A percentile compares a stretch with the other conserved stretches of the same genome.
Evolutionary conservation across 2,888 invertebrate species (phyloP).

Genomic region (Malacosoma neustria): DNA sequence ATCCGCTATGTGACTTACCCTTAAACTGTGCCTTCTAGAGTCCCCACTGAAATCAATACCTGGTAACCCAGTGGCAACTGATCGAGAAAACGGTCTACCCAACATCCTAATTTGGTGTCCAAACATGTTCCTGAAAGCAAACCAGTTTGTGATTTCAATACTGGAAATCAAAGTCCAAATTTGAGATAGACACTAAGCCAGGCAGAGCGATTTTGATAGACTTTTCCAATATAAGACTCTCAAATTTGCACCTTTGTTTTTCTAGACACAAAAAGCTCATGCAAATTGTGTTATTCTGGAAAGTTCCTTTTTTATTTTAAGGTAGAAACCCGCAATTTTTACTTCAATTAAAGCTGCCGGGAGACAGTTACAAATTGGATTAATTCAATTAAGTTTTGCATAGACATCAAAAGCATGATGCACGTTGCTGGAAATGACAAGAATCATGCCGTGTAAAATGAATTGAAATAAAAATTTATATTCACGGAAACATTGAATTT

Average conservation of each 20-base stretch:
- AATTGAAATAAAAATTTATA: constrained; percentile 36
- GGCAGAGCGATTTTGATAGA: constrained; percentile 41
- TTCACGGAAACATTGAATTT: constrained; percentile 33
- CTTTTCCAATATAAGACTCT: constrained; percentile 16
- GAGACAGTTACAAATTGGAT: constrained; percentile 27
- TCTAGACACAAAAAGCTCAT: constrained; percentile 62
- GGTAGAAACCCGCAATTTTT: neutral
- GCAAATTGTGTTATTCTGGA: constrained; percentile 41
- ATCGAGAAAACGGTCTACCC: constrained; percentile 78
- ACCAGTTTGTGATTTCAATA: constrained; percentile 31
- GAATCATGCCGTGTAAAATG: constrained; percentile 64
- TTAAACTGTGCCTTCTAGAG: constrained; percentile 73
- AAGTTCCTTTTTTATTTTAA: neutral
- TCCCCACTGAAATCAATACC: constrained; percentile 67
- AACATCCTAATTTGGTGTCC: constrained; percentile 78
- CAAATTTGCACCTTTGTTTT: constrained; percentile 33
- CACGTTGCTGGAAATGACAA: constrained; percentile 56
- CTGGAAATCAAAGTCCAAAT: constrained; percentile 36
- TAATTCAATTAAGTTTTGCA: constrained; percentile 36
- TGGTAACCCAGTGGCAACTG: constrained; percentile 75
- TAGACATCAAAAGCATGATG: constrained; percentile 74
- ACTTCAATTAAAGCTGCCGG: constrained; percentile 29
- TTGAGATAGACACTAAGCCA: constrained; percentile 47
- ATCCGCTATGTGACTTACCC: no score
- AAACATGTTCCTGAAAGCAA: constrained; percentile 76